Conservation (phyloP, 2,113 vertebrate species). For the Carlito syrichta region DNA sequence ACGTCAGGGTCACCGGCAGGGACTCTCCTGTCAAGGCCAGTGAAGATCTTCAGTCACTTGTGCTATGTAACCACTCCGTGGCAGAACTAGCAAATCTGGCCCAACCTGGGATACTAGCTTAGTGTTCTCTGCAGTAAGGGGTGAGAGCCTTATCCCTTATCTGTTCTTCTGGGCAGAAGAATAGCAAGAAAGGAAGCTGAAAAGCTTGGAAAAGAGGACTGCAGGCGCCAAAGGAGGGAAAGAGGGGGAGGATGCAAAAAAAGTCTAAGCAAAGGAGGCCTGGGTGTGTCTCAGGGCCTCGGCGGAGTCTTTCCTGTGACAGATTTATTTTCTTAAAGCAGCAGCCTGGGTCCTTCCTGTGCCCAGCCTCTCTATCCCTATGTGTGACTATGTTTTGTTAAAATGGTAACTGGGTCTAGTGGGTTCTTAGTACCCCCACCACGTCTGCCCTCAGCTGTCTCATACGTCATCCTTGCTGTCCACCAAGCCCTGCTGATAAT, state of each 20-base stretch:
- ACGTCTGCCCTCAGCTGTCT: fast-evolving
- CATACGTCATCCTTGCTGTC: neutral
- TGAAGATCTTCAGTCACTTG: neutral
- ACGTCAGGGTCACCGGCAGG: neutral
- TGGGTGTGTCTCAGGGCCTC: neutral
- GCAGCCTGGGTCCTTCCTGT: neutral
- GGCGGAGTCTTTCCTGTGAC: neutral
- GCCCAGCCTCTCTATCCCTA: neutral
- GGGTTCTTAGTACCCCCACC: neutral
- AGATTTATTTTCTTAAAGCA: neutral
- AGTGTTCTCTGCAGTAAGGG: neutral
- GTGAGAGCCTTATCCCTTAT: neutral
- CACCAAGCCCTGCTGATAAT: neutral
- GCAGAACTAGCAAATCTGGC: neutral
- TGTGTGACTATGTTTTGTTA: neutral
- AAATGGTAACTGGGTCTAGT: neutral
- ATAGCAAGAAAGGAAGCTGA: neutral
- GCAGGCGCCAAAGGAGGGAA: neutral
- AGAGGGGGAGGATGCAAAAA: too few species aligned
- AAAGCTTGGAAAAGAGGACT: neutral
- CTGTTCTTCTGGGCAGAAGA: neutral
- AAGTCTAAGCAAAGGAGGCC: neutral
- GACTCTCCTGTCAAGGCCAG: neutral
- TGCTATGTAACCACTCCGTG: neutral
- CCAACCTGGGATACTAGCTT: too few species aligned